A percentile compares a stretch with the other conserved stretches of the same genome.
phyloP scores from a whole-genome alignment of 1,140 invertebrate genomes.

The Rhyacophila brunnea region DNA sequence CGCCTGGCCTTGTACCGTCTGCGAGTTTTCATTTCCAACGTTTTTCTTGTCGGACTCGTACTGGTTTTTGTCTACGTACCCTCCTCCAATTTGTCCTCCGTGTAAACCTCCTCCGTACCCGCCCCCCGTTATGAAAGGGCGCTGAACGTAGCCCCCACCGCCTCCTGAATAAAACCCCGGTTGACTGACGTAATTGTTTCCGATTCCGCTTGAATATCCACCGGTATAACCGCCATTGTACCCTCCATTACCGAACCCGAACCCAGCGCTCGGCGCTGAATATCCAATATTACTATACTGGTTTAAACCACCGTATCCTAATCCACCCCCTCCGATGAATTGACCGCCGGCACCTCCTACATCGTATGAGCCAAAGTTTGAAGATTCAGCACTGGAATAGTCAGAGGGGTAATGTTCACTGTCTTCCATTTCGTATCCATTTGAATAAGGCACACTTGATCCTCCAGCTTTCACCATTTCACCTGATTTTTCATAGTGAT shows the following conservation, averaged over 20 bases:
- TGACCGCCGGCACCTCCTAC: constrained; percentile 8
- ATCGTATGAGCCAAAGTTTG: constrained; percentile 45
- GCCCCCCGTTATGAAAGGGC: constrained; percentile 27
- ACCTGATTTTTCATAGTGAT: constrained; percentile 26
- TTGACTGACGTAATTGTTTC: constrained; percentile 35
- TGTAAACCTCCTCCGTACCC: constrained; percentile 37
- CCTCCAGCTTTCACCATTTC: constrained; percentile 23
- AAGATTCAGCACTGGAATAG: constrained; percentile 45
- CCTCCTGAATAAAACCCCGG: constrained; percentile 22
- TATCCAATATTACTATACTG: constrained; percentile 15
- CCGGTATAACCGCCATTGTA: constrained; percentile 38
- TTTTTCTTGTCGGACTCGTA: constrained; percentile 57
- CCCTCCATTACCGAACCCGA: constrained; percentile 40
- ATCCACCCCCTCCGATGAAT: constrained; percentile 11
- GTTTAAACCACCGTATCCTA: constrained; percentile 36
- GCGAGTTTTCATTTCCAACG: constrained; percentile 51
- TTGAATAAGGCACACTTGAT: constrained; percentile 46
- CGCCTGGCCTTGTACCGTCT: constrained; percentile 54
- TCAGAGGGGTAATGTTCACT: constrained; percentile 49
- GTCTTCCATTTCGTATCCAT: constrained; percentile 51
- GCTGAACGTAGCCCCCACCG: constrained; percentile 11
- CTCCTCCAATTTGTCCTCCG: constrained; percentile 50
- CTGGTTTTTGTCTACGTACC: constrained; percentile 54
- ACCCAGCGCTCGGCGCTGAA: constrained; percentile 36
- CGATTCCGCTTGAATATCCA: constrained; percentile 42